Percentiles rank a stretch among this genome's conserved stretches.
Conservation (phyloP, 1,140 invertebrate species). For the Drosophila watanabei region DNA sequence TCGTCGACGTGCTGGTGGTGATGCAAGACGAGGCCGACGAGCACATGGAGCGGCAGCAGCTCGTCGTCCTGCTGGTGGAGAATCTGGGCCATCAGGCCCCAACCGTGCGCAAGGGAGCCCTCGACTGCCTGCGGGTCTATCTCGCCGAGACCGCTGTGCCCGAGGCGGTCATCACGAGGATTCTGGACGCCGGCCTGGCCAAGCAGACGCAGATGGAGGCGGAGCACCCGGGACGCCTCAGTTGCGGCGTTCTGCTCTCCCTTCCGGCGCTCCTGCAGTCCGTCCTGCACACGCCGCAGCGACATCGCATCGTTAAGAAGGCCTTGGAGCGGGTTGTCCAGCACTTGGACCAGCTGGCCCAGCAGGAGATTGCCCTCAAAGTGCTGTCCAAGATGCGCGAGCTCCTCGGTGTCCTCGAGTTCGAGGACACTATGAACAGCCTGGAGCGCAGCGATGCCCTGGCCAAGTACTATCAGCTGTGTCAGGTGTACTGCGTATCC, state of each 20-base stretch:
- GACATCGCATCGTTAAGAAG: slow-evolving; percentile 85
- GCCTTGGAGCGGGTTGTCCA: slow-evolving; percentile 88
- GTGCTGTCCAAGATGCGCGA: slow-evolving; percentile 89
- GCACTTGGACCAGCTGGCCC: slow-evolving; percentile 88
- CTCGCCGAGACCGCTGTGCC: slow-evolving; percentile 88
- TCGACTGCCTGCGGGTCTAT: slow-evolving; percentile 90
- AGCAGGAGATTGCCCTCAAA: slow-evolving; percentile 90
- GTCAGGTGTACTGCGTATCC: slow-evolving; percentile 88
- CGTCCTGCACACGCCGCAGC: slow-evolving; percentile 82
- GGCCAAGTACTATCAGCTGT: slow-evolving; percentile 89
- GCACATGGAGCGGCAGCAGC: slow-evolving; percentile 86
- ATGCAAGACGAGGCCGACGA: slow-evolving; percentile 89
- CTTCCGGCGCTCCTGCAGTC: slow-evolving; percentile 88
- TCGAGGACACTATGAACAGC: slow-evolving; percentile 86
- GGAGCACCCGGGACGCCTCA: slow-evolving; percentile 87
- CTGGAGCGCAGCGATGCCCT: slow-evolving; percentile 86
- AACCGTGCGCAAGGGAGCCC: slow-evolving; percentile 90
- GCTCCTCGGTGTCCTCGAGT: slow-evolving; percentile 88
- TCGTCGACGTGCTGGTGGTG: slow-evolving; percentile 91
- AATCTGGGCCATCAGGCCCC: slow-evolving; percentile 92
- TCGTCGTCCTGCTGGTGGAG: slow-evolving; percentile 89
- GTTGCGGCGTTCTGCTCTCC: slow-evolving; percentile 89
- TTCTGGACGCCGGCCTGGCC: slow-evolving; percentile 89
- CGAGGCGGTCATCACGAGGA: slow-evolving; percentile 87
- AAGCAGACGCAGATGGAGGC: slow-evolving; percentile 85